Base-by-base conservation (phyloP, 2,797 vertebrate species). In the Lagodon rhomboides region DNA sequence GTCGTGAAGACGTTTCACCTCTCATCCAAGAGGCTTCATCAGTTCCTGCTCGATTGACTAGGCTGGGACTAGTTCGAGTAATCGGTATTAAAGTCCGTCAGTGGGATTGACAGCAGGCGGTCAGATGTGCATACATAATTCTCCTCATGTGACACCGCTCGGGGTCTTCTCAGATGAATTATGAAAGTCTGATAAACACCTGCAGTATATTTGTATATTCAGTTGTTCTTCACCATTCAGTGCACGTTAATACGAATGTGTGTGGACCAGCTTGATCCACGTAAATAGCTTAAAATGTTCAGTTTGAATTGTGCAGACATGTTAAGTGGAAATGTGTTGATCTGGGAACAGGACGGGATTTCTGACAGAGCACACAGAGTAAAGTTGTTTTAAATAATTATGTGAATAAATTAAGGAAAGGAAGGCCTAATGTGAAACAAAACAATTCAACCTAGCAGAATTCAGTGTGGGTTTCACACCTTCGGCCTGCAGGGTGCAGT, bases 401-500 rank as follows among this genome's bases (percentile, higher is more conserved):
- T 12, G 51, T 62, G 5, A 74, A 85, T 74, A 84, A 58, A 80
- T 67, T 68, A 78, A 43, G 18, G 7, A 4, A 30, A 47, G 15
- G 3, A 53, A 46, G 17, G 23, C 12, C 50, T 65, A 3, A 15
- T 44, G 16, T 66, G n/a, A 43, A 1, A 71, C 17, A 38, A 34
- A 11, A 41, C 12, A 53, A 18, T 50, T 34, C 20, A 46, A 23
- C 12, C 60, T 12, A 11, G 18, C 15, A 25, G 10, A 60, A 47
- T 18, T 1, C 22, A 27, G 0, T 46, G 9, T 63, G n/a, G n/a
- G n/a, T n/a, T n/a, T n/a, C n/a, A n/a, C n/a, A n/a, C n/a, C 4
- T 38, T 27, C 11, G 47, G 79, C 81, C 90, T 82, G 80, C 69
- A 90, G 88, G 73, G 86, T 4, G 62, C 84, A 82, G 11, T 73